These are phyloP conservation scores for Pristionchus mayeri DNA, from an alignment of 2,888 invertebrate genomes.

Conservation along the genomic window DNA sequence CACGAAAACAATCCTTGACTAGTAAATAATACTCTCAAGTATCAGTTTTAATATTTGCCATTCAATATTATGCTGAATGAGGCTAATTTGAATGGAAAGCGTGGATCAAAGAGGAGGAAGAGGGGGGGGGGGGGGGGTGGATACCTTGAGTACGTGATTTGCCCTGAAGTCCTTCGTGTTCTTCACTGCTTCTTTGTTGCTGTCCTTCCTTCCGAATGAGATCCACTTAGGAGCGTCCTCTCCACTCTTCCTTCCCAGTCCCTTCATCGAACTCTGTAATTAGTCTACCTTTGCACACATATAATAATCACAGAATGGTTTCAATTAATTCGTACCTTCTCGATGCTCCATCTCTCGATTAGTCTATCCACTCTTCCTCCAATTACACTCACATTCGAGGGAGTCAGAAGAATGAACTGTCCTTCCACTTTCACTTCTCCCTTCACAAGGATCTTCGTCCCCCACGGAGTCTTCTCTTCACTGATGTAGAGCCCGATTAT, in stretches of 20 bases:
- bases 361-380: slow-evolving; percentile 67
- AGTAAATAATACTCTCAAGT: no score
- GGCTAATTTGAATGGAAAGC: no score
- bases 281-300: neutral
- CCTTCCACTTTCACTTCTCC: slow-evolving; percentile 62
- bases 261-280: slow-evolving; percentile 43
- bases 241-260: slow-evolving; percentile 49
- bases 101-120: no score
- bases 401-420: slow-evolving; percentile 59
- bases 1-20: no score
- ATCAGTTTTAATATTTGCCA: no score
- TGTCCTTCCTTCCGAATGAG: slow-evolving; percentile 57
- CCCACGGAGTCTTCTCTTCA: slow-evolving; percentile 49
- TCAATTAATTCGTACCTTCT: slow-evolving; percentile 55
- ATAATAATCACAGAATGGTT: neutral
- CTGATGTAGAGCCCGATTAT: neutral
- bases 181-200: neutral
- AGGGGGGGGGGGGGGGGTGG: no score
- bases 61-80: no score
- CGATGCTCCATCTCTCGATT: slow-evolving; percentile 69
- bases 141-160: slow-evolving; percentile 54
- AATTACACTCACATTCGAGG: slow-evolving; percentile 59
- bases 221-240: slow-evolving; percentile 62
- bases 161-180: slow-evolving; percentile 57
- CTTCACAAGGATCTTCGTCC: slow-evolving; percentile 42